phyloP scores from a whole-genome alignment of 2,888 invertebrate species.

The Byasa hedistus region DNA sequence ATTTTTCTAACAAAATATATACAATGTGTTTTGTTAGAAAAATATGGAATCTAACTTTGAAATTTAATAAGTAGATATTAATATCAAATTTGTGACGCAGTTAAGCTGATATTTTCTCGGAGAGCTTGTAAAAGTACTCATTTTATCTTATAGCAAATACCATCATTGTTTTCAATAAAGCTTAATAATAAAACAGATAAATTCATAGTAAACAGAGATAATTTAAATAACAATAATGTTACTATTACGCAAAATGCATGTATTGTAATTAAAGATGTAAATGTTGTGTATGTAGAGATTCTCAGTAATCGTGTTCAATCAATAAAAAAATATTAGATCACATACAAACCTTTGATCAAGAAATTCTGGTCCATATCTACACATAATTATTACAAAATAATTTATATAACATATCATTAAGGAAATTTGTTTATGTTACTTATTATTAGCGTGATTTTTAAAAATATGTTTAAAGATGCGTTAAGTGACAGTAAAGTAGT shows the following conservation, averaged over 20 bases:
- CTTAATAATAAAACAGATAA: no score
- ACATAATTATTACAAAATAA: slow-evolving; percentile 4
- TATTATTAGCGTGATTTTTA: background rate
- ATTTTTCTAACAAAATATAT: background rate
- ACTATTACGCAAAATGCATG: no score
- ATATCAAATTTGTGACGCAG: background rate
- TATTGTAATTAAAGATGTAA: no score
- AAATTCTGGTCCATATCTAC: slow-evolving; percentile 5
- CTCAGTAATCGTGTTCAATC: background rate
- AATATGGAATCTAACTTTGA: background rate
- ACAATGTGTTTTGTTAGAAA: background rate
- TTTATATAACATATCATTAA: background rate
- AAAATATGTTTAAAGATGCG: slow-evolving; percentile 10
- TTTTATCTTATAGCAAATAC: no score
- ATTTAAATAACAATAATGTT: no score
- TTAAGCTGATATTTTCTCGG: background rate
- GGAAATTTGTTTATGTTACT: background rate
- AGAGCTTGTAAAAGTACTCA: no score
- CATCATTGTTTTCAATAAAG: no score
- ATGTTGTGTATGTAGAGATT: background rate
- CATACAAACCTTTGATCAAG: slow-evolving; percentile 20
- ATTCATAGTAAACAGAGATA: no score
- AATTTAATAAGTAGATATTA: background rate
- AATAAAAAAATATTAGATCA: background rate
- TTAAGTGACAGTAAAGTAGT: background rate